A percentile compares a stretch with the other conserved stretches of the same genome.
Evolutionary conservation across 2,797 vertebrate genomes (phyloP).

Genomic region (Propithecus perrieri): DNA sequence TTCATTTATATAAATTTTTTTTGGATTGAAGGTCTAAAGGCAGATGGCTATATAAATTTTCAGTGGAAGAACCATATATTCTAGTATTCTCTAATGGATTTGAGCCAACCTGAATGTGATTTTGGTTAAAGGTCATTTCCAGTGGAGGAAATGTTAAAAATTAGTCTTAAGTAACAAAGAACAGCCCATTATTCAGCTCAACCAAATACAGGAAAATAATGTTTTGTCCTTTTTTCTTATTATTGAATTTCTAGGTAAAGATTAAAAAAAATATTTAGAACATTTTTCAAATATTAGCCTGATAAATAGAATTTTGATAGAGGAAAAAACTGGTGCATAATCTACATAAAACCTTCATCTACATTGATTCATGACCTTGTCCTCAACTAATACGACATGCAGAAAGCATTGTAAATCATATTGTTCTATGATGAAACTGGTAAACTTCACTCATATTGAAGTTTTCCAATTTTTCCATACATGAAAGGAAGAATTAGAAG

Average conservation of each 20-base stretch:
- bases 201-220: background rate
- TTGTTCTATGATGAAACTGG: background rate
- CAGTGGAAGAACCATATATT: background rate
- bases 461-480: background rate
- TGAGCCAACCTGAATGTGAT: background rate
- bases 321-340: background rate
- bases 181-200: background rate
- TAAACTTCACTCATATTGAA: background rate
- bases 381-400: background rate
- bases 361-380: slow-evolving; percentile 64
- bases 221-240: background rate
- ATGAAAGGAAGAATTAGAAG: background rate
- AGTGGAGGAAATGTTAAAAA: background rate
- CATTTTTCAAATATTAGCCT: background rate
- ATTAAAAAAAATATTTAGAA: slow-evolving; percentile 18
- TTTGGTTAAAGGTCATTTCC: background rate
- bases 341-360: slow-evolving; percentile 42
- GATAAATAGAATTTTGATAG: slow-evolving; percentile 42
- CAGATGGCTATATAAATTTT: background rate
- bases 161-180: background rate
- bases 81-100: background rate
- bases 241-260: slow-evolving; percentile 16
- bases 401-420: slow-evolving; percentile 44
- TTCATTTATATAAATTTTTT: background rate
- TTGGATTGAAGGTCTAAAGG: background rate